Evolutionary conservation across 2,888 invertebrate genomes (phyloP).

Genomic region (Bombyx huttoni): DNA sequence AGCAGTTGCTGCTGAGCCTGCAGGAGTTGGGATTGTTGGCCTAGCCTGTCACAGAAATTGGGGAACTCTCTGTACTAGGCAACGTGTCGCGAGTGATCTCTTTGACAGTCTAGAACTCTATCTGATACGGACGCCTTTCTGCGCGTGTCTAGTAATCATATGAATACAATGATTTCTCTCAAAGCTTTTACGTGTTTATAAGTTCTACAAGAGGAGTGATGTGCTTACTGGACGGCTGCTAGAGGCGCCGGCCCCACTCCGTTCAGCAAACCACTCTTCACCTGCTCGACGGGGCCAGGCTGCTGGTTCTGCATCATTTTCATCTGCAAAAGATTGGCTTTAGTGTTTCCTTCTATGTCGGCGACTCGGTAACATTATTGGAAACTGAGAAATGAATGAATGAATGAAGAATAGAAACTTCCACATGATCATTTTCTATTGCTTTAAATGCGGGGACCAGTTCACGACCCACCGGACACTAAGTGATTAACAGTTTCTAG

Average conservation of each 20-base stretch:
- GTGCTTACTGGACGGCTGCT: conserved; percentile 56
- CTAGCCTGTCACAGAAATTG: conserved; percentile 30
- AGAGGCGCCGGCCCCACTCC: conserved; percentile 51
- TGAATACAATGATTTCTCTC: background rate
- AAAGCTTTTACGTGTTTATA: background rate
- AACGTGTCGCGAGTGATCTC: background rate
- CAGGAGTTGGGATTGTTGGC: conserved; percentile 55
- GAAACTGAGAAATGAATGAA: too few relatives aligned
- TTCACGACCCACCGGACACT: too few relatives aligned
- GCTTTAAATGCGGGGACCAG: too few relatives aligned
- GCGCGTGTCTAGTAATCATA: too few relatives aligned
- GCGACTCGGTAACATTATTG: background rate
- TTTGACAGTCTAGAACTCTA: background rate
- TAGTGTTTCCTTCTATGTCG: background rate
- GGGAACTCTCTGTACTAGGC: background rate
- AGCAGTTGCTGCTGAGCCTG: conserved; percentile 61
- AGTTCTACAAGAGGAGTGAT: background rate
- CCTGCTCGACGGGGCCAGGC: conserved; percentile 46
- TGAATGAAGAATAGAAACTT: too few relatives aligned
- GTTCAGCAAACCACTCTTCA: conserved; percentile 46
- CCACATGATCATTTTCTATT: too few relatives aligned
- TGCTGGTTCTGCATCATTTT: conserved; percentile 65
- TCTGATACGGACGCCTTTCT: background rate
- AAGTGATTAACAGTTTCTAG: too few relatives aligned
- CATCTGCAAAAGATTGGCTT: conserved; percentile 27